Percentiles rank a stretch among this genome's conserved stretches.
phyloP scores from a whole-genome alignment of 2,888 invertebrate species.

The Pachliopta kotzebuea region DNA sequence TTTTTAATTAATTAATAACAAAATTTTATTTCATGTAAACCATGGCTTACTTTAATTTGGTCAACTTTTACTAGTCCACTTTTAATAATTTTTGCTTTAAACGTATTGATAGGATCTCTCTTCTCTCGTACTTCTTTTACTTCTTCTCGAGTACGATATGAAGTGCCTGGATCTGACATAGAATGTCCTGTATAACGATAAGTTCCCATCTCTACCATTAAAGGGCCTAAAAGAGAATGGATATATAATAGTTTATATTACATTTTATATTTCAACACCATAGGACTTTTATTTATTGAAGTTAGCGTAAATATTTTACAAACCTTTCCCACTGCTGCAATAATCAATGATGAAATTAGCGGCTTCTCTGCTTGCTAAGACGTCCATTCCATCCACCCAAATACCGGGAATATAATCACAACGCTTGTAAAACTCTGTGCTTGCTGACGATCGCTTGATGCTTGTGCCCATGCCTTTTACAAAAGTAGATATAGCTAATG shows the following conservation, averaged over 20 bases:
- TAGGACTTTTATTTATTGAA: neutral
- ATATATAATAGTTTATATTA: neutral
- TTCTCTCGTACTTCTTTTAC: constrained; percentile 96
- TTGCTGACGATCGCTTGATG: constrained; percentile 92
- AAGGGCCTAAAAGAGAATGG: constrained; percentile 81
- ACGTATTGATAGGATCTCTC: constrained; percentile 96
- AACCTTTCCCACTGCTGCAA: constrained; percentile 89
- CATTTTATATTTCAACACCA: neutral
- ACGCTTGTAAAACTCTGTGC: constrained; percentile 93
- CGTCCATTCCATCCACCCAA: constrained; percentile 99
- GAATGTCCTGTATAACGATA: constrained; percentile 99
- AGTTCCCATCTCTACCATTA: constrained; percentile 96
- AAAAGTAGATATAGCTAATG: too few relatives aligned
- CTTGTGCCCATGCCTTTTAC: constrained; percentile 95
- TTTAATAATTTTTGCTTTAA: constrained; percentile 93
- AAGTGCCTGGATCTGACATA: constrained; percentile 99
- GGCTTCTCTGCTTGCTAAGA: constrained; percentile 94
- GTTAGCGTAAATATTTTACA: constrained; percentile 71
- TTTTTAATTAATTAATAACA: neutral
- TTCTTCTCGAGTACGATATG: constrained; percentile 97
- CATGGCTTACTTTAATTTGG: constrained; percentile 90
- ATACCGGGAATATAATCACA: constrained; percentile 98
- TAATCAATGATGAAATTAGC: constrained; percentile 90
- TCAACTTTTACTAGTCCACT: constrained; percentile 89
- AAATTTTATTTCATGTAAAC: neutral